Percentiles rank a stretch among this genome's conserved stretches.
Evolutionary conservation across 2,888 invertebrate species (phyloP).

Genomic region (Galeopsomyia nigrocyanea): DNA sequence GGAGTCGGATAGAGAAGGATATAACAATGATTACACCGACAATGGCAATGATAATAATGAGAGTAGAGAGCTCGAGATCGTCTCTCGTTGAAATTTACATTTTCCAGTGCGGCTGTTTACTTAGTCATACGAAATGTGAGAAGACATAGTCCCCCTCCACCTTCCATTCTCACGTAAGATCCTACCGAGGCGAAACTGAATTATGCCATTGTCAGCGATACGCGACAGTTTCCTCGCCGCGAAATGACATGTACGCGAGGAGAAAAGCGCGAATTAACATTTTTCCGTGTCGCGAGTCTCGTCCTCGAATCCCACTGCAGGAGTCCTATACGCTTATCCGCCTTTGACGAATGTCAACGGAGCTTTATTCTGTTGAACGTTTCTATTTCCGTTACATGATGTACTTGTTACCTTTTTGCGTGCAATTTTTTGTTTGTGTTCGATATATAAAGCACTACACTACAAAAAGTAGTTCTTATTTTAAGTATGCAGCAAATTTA

Average conservation of each 20-base stretch:
- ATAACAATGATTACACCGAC: constrained; percentile 36
- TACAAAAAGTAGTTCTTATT: too few species aligned
- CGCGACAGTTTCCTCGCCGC: constrained; percentile 18
- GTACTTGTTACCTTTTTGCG: too few species aligned
- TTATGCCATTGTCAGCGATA: constrained; percentile 43
- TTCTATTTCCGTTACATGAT: too few species aligned
- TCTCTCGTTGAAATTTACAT: constrained; percentile 38
- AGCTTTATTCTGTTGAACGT: too few species aligned
- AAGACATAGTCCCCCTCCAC: constrained; percentile 31
- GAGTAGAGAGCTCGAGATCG: background rate
- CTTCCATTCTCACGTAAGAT: constrained; percentile 5
- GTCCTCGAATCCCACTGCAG: background rate
- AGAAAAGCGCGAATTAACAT: constrained; percentile 9
- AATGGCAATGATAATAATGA: constrained; percentile 26
- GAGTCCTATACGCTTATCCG: too few species aligned
- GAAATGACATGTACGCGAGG: constrained; percentile 12
- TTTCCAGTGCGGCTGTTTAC: constrained; percentile 37
- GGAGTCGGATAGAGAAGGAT: constrained; percentile 1
- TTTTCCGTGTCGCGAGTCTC: background rate
- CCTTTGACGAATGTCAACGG: too few species aligned
- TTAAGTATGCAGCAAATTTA: too few species aligned
- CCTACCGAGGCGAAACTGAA: constrained; percentile 29
- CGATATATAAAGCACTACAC: too few species aligned
- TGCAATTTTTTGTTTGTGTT: too few species aligned
- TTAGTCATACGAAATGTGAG: constrained; percentile 43